These are phyloP conservation scores for Calliphora vicina DNA, from an alignment of 1,140 invertebrate species.

Conservation along the genomic window DNA sequence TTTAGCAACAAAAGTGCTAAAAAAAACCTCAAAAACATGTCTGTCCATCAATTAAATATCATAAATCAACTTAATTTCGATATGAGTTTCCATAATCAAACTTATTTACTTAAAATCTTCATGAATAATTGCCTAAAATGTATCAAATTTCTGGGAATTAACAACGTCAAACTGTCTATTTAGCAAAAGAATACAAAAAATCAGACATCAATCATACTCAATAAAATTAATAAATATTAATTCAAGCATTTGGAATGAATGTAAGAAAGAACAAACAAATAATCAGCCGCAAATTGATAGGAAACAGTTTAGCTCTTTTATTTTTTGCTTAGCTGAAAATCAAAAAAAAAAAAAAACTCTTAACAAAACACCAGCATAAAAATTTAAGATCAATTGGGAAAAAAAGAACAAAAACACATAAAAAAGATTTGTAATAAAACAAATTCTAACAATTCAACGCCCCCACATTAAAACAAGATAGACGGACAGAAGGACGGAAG, in stretches of 20 bases:
- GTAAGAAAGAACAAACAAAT: not conserved
- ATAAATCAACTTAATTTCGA: too few relatives aligned
- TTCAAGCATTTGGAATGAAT: not conserved
- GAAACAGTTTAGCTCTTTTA: not conserved
- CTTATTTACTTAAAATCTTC: too few relatives aligned
- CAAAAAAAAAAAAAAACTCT: not conserved
- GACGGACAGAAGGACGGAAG: too few relatives aligned
- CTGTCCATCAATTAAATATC: not conserved
- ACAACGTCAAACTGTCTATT: not conserved
- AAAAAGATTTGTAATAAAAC: not conserved
- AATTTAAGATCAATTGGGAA: not conserved
- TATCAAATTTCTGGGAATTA: not conserved
- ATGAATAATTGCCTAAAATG: not conserved
- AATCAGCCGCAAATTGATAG: not conserved
- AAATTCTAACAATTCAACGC: not conserved
- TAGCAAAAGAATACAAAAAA: not conserved
- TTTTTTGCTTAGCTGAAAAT: not conserved
- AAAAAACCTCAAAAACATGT: not conserved
- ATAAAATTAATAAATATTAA: not conserved
- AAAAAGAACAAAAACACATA: too few relatives aligned
- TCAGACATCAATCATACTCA: not conserved
- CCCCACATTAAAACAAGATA: not conserved
- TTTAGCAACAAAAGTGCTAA: not conserved
- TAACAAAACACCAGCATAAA: not conserved
- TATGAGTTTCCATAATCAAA: too few relatives aligned